Evolutionary conservation across 2,797 vertebrate species (phyloP), one percentile per base, ranked within the genome.

Genomic region (Etheostoma nigrum): DNA sequence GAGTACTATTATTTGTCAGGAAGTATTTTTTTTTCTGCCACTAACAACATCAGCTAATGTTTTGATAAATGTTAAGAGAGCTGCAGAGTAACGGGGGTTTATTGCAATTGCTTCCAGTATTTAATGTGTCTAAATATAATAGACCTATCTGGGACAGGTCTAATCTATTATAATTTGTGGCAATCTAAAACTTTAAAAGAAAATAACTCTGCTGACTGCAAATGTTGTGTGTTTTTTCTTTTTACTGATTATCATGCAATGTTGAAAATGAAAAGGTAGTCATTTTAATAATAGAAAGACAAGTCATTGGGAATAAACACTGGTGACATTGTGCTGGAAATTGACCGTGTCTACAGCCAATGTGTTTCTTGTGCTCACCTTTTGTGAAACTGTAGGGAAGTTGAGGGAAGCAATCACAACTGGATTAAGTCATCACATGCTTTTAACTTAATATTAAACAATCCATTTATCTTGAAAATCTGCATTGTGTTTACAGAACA

Each of bases 51-150:
- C 4, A 54, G 36, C 21, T 67, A 44, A 62, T 58, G 18, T 61
- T 61, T 47, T 0, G 11, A 68, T 72, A 12, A 54, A 68, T 58
- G 48, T 65, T 40, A 59, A 64, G 58, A 74, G 48, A 67, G 27
- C 53, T 61, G 40, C 51, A 62, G 36, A 67, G 6, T 68, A 61
- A 51, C 30, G 12, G 19, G 13, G 19, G 6, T 16, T 18, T 2
- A n/a, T 25, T 66, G 15, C 5, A 8, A 30, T 15, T 27, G 36
- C 21, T 57, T 57, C 4, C 23, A 36, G 51, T 69, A 55, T 58
- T 64, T 36, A 40, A 8, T 0, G 3, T 60, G 12, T 54, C 15
- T 71, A 61, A 54, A 73, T 57, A 40, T 44, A 64, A 82, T 7
- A 25, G 49, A 54, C 14, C 10, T 8, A 40, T 30, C 40, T 54